Conservation (phyloP, 2,797 vertebrate genomes). For the Mormyrus proboscirostris region DNA sequence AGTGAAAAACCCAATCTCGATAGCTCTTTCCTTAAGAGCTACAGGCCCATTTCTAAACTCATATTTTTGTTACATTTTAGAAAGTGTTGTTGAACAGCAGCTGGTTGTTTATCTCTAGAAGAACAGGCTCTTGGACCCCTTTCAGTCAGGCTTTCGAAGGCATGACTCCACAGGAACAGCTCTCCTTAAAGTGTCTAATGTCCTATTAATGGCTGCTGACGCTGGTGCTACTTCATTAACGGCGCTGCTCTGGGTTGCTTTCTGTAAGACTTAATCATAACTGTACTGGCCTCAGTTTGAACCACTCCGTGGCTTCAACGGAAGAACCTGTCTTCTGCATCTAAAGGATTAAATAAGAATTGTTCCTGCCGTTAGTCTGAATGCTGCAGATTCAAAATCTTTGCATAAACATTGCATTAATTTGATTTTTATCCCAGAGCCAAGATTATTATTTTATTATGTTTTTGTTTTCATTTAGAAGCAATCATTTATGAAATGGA, state of each 20-base stretch:
- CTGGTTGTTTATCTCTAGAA: too few relatives aligned
- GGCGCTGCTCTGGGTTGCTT: background rate
- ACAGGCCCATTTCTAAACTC: too few relatives aligned
- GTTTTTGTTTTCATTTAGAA: background rate
- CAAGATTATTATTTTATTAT: background rate
- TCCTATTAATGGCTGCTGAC: background rate
- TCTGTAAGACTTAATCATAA: background rate
- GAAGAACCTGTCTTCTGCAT: background rate
- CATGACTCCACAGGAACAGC: background rate
- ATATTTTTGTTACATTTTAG: too few relatives aligned
- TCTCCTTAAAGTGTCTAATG: background rate
- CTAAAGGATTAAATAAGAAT: background rate
- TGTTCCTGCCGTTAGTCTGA: background rate
- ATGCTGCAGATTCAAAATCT: background rate
- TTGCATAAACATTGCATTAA: background rate
- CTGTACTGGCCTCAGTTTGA: background rate
- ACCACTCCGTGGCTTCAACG: background rate
- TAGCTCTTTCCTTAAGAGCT: too few relatives aligned
- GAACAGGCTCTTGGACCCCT: too few relatives aligned
- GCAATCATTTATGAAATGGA: background rate
- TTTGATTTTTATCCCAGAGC: background rate
- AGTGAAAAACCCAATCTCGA: too few relatives aligned
- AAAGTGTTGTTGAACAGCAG: too few relatives aligned
- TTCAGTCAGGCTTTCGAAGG: conserved; percentile 26
- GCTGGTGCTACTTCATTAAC: background rate